Conservation (phyloP, 2,797 vertebrate genomes). For the Girardinus metallicus region DNA sequence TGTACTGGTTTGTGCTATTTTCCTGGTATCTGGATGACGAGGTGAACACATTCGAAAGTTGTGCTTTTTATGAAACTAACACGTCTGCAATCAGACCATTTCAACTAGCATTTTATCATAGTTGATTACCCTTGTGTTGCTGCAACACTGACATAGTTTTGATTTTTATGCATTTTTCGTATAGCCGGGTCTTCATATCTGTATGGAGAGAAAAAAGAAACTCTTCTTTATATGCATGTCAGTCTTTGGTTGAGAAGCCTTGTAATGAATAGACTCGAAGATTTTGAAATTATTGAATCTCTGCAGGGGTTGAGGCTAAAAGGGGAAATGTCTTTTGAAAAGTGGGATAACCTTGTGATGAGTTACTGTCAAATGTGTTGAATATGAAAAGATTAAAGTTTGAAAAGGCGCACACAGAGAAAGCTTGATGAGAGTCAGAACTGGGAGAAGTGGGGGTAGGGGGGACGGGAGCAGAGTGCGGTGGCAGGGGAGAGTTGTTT, state of each 20-base stretch:
- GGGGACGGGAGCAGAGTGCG: not conserved
- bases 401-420: conserved; percentile 54
- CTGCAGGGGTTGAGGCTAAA: conserved; percentile 43
- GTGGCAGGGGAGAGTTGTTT: conserved; percentile 42
- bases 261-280: conserved; percentile 50
- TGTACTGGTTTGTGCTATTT: conserved; percentile 14
- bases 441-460: not conserved
- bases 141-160: conserved; percentile 8
- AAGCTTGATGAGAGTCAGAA: conserved; percentile 48
- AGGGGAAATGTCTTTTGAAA: conserved; percentile 54
- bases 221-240: conserved; percentile 22
- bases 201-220: conserved; percentile 8
- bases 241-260: conserved; percentile 20
- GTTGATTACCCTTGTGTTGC: conserved; percentile 6
- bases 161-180: conserved; percentile 6
- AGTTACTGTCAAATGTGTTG: conserved; percentile 60
- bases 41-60: not conserved
- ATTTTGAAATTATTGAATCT: conserved; percentile 52
- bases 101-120: not conserved
- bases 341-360: conserved; percentile 62
- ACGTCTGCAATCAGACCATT: not conserved
- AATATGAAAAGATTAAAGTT: conserved; percentile 78
- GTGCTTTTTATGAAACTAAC: conserved; percentile 5
- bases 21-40: conserved; percentile 1
- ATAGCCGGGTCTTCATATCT: conserved; percentile 9